Conservation (phyloP, 2,113 vertebrate species). For the Psettodes erumei region DNA sequence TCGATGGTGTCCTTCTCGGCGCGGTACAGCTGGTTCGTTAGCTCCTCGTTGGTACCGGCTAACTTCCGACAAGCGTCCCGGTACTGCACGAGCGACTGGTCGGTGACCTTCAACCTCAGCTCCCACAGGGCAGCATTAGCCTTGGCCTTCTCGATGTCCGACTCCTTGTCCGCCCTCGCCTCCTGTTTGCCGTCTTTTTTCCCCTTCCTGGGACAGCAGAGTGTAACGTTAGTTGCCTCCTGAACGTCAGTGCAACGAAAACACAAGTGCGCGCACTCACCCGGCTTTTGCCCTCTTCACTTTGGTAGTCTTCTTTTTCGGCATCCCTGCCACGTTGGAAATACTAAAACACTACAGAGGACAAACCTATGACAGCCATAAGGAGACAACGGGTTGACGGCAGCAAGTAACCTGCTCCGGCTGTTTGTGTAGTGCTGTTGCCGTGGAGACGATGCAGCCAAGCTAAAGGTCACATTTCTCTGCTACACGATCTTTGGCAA, state of each 20-base stretch:
- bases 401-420: conserved; percentile 1
- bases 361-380: neutral
- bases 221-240: neutral
- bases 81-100: conserved; percentile 81
- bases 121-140: conserved; percentile 86
- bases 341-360: neutral
- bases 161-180: conserved; percentile 71
- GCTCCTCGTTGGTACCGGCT: conserved; percentile 81
- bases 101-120: conserved; percentile 80
- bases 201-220: conserved; percentile 67
- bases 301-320: conserved; percentile 77
- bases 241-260: neutral
- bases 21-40: conserved; percentile 81
- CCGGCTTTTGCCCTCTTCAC: conserved; percentile 76
- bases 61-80: conserved; percentile 77
- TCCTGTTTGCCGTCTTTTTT: conserved; percentile 77
- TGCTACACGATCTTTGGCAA: neutral
- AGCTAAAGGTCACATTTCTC: conserved; percentile 30
- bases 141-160: conserved; percentile 82
- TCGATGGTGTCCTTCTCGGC: conserved; percentile 83
- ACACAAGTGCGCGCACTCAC: conserved; percentile 40
- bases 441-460: conserved; percentile 37
- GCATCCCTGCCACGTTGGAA: conserved; percentile 63
- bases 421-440: conserved; percentile 52
- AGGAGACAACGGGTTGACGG: neutral